phyloP scores from a whole-genome alignment of 2,113 vertebrate genomes.

The Phoenicopterus ruber region DNA sequence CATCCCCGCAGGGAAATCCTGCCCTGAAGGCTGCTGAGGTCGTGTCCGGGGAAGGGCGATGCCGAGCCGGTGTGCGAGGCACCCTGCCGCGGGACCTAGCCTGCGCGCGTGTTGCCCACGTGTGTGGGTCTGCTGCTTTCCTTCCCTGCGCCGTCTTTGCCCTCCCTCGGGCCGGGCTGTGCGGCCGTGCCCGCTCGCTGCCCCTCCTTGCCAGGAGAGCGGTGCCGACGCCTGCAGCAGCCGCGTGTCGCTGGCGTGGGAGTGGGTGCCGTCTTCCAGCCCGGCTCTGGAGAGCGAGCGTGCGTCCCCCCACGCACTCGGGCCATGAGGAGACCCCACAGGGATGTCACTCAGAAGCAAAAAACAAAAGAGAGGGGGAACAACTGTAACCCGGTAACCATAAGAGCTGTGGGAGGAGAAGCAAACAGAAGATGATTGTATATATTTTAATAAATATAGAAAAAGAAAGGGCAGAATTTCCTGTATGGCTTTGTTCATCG shows the following conservation, averaged over 20 bases:
- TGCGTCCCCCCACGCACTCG: neutral
- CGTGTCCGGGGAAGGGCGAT: neutral
- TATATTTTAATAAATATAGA: conserved; percentile 23
- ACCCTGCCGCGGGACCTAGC: neutral
- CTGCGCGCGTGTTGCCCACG: fast-evolving
- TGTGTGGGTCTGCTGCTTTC: neutral
- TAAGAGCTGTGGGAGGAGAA: conserved; percentile 55
- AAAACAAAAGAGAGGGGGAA: neutral
- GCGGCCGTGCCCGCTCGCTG: neutral
- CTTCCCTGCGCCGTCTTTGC: neutral
- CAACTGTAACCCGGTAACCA: conserved; percentile 60
- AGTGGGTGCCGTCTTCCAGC: neutral
- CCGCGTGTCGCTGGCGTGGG: fast-evolving
- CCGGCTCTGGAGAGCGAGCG: neutral
- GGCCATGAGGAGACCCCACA: conserved; percentile 11
- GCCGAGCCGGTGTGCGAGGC: fast-evolving
- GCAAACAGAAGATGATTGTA: conserved; percentile 46
- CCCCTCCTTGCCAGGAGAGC: neutral
- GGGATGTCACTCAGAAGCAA: conserved; percentile 6
- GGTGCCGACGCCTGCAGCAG: neutral
- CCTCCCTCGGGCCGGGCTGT: neutral
- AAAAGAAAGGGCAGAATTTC: conserved; percentile 6
- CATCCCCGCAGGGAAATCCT: neutral
- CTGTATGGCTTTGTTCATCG: neutral
- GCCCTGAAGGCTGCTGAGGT: neutral